Percentiles rank a stretch among this genome's conserved stretches.
phyloP scores from a whole-genome alignment of 2,113 vertebrate genomes.

The Pelmatolapia mariae region DNA sequence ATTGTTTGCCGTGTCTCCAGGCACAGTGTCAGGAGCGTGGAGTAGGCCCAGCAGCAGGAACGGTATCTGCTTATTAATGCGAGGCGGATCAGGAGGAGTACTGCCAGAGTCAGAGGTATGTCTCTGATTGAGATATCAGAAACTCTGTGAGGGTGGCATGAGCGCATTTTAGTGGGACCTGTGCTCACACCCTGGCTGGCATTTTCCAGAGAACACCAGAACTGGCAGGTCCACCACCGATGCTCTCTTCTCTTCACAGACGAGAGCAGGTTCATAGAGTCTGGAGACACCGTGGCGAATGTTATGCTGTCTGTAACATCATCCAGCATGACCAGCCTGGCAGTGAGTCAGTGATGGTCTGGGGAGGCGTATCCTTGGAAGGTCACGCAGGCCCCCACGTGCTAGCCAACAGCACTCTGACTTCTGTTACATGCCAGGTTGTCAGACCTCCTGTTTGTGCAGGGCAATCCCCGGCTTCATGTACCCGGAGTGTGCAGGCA shows the following conservation, averaged over 20 bases:
- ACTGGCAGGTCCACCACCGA: not conserved
- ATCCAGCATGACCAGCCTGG: not conserved
- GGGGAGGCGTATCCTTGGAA: not conserved
- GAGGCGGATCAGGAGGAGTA: rapidly evolving
- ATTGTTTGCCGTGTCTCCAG: not conserved
- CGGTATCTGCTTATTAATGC: rapidly evolving
- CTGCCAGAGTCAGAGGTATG: not conserved
- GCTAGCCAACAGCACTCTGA: not conserved
- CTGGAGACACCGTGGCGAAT: not conserved
- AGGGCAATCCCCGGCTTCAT: not conserved
- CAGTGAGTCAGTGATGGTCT: not conserved
- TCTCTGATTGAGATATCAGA: not conserved
- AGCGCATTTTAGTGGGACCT: not conserved
- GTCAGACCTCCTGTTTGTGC: not conserved
- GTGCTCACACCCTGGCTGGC: not conserved
- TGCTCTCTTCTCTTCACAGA: not conserved
- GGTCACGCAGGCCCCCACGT: not conserved
- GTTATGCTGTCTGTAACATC: not conserved
- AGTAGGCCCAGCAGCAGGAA: not conserved
- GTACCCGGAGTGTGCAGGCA: not conserved
- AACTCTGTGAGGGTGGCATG: not conserved
- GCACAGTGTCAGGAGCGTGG: not conserved
- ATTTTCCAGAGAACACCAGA: not conserved
- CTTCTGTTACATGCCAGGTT: not conserved
- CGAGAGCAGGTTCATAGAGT: not conserved